Conservation (phyloP, 2,888 invertebrate species). For the Hyposoter didymator region DNA sequence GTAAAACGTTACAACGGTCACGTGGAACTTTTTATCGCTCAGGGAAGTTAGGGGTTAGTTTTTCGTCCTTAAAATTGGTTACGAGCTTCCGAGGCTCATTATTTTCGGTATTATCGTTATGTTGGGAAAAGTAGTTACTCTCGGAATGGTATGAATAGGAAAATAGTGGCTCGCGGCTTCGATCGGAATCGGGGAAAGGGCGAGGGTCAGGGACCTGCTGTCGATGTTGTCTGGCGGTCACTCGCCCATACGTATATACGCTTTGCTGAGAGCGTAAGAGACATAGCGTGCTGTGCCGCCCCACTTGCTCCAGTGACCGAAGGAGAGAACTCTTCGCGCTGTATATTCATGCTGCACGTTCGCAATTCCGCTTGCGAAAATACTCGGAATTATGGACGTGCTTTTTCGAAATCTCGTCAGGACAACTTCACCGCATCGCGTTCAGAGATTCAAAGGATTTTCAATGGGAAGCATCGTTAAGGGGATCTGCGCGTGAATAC, state of each 20-base stretch:
- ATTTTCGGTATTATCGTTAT: neutral
- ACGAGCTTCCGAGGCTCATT: no score
- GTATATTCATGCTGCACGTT: conserved; percentile 11
- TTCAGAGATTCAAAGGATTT: conserved; percentile 44
- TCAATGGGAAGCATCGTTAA: conserved; percentile 31
- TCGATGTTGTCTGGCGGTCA: conserved; percentile 15
- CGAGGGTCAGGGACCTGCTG: conserved; percentile 11
- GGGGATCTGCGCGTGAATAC: neutral
- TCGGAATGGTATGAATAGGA: neutral
- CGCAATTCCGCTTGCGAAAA: conserved; percentile 53
- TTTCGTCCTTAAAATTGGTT: no score
- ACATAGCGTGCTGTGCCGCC: conserved; percentile 45
- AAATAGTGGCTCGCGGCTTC: neutral
- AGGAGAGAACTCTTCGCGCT: neutral
- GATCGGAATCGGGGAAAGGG: conserved; percentile 1
- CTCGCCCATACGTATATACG: conserved; percentile 5
- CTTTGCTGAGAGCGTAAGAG: conserved; percentile 34
- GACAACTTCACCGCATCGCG: conserved; percentile 35
- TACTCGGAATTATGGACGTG: conserved; percentile 42
- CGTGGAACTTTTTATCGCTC: neutral
- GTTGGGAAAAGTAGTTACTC: neutral
- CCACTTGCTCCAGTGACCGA: conserved; percentile 57
- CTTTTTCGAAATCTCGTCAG: conserved; percentile 37
- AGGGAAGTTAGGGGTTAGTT: neutral
- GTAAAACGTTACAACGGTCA: no score